Evolutionary conservation across 2,113 vertebrate genomes (phyloP).

Genomic region (Sinocyclocheilus anshuiensis): DNA sequence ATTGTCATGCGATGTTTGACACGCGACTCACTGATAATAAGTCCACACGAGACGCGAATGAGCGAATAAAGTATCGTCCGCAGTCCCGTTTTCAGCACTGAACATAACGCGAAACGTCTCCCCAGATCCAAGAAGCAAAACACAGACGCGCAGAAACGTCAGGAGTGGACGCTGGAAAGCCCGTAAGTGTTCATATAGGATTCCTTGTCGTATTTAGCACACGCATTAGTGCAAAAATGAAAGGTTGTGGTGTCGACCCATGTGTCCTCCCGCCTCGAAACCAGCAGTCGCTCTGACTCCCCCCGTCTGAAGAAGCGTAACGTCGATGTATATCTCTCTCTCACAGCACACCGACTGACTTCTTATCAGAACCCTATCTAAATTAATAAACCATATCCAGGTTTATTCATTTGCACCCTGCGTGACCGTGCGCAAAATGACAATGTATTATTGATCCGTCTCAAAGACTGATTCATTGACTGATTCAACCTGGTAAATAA

Average conservation of each 20-base stretch:
- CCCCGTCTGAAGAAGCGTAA: slow-evolving; percentile 64
- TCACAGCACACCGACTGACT: slow-evolving; percentile 8
- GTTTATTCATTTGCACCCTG: slow-evolving; percentile 32
- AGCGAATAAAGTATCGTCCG: slow-evolving; percentile 33
- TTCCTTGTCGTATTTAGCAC: slow-evolving; percentile 5
- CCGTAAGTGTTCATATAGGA: neutral
- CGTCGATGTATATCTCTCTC: slow-evolving; percentile 25
- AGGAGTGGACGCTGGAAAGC: neutral
- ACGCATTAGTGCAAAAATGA: slow-evolving; percentile 17
- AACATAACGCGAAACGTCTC: slow-evolving; percentile 25
- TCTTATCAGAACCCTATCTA: slow-evolving; percentile 14
- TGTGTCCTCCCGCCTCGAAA: slow-evolving; percentile 68
- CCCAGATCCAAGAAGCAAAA: slow-evolving; percentile 10
- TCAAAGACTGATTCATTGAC: slow-evolving; percentile 22
- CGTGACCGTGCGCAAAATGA: slow-evolving; percentile 1
- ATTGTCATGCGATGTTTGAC: neutral
- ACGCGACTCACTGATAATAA: neutral
- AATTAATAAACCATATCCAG: slow-evolving; percentile 39
- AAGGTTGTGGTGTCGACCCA: slow-evolving; percentile 40
- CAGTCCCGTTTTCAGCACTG: slow-evolving; percentile 45
- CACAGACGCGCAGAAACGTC: slow-evolving; percentile 5
- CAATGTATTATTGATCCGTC: slow-evolving; percentile 32
- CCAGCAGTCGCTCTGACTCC: slow-evolving; percentile 57
- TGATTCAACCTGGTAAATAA: slow-evolving; percentile 12
- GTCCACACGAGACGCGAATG: slow-evolving; percentile 19